Base-by-base conservation (phyloP, 2,797 vertebrate species). In the Phrynocephalus forsythii region DNA sequence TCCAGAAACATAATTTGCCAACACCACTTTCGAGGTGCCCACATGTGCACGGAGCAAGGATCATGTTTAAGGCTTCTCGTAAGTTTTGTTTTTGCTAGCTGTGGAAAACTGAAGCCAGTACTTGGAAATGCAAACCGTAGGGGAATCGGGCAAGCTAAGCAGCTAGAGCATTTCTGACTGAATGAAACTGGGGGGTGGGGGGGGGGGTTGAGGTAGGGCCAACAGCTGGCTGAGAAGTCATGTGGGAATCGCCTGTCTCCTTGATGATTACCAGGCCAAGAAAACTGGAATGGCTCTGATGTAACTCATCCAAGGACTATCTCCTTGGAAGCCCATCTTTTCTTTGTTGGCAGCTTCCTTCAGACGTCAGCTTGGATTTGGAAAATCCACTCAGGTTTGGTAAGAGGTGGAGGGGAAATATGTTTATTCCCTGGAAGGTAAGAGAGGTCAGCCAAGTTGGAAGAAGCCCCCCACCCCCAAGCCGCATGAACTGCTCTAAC, bases 211-310 rank as follows among this genome's bases (percentile, higher is more conserved):
- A 44, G 38, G 60, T 79, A 79, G n/a, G 44, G 24, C 0, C 6
- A 30, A 11, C 38, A 28, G 76, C 75, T 52, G 50, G 11, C 48
- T 20, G 50, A 88, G 85, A 91, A 93, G 50, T 0, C 2, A 86
- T 56, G 5, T 68, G 82, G 50, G 91, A 81, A 92, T 91, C 90
- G 73, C 84, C 75, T 88, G 87, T 30, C 87, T 76, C 91, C 77
- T 84, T 0, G 60, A 88, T 85, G 44, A 68, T 91, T 83, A 66
- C 50, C 83, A 88, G 86, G 16, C 88, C 91, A 10, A 56, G 85
- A 7, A 75, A 79, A 87, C 73, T 85, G 92, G 86, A 9, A 63
- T 87, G 24, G 38, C 83, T 94, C 38, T 83, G 24, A 78, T 86
- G 89, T 87, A 76, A 77, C 68, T 94, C 87, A 68, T 87, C 22